Evolutionary conservation across 1,140 invertebrate species (phyloP).

Genomic region (Macrotrachela quadricornifera): DNA sequence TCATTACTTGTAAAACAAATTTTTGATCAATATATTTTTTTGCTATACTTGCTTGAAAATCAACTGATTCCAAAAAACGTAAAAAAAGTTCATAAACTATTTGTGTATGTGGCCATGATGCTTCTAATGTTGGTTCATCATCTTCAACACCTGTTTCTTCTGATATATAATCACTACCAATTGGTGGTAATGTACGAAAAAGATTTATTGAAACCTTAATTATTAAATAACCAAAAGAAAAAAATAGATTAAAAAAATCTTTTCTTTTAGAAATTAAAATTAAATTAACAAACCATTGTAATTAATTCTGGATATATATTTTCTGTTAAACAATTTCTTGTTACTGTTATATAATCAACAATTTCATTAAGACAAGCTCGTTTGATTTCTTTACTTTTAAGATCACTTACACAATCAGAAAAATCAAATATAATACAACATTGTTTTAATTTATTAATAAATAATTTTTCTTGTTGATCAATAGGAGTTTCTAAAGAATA

Average conservation of each 20-base stretch:
- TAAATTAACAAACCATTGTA: slow-evolving; percentile 25
- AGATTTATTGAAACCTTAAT: slow-evolving; percentile 60
- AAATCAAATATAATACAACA: slow-evolving; percentile 88
- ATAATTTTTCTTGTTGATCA: slow-evolving; percentile 66
- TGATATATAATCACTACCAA: no score
- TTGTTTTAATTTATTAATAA: slow-evolving; percentile 84
- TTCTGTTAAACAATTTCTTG: slow-evolving; percentile 20
- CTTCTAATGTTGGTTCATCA: slow-evolving; percentile 93
- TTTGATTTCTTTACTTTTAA: slow-evolving; percentile 29
- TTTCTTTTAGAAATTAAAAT: no score
- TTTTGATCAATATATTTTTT: slow-evolving; percentile 90
- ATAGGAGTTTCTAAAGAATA: slow-evolving; percentile 7
- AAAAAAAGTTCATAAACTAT: slow-evolving; percentile 86
- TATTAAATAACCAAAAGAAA: slow-evolving; percentile 34
- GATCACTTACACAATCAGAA: slow-evolving; percentile 24
- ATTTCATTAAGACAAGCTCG: slow-evolving; percentile 25
- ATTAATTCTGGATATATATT: slow-evolving; percentile 25
- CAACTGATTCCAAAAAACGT: slow-evolving; percentile 72
- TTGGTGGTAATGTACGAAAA: slow-evolving; percentile 72
- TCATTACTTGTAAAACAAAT: slow-evolving; percentile 51
- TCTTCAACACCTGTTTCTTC: slow-evolving; percentile 33
- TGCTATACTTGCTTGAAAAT: slow-evolving; percentile 75
- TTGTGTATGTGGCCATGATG: slow-evolving; percentile 95
- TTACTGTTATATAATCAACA: slow-evolving; percentile 22
- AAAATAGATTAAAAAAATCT: no score